Evolutionary conservation across 1,140 invertebrate species (phyloP), one percentile per base, ranked within the genome.

Genomic region (Artemia franciscana): DNA sequence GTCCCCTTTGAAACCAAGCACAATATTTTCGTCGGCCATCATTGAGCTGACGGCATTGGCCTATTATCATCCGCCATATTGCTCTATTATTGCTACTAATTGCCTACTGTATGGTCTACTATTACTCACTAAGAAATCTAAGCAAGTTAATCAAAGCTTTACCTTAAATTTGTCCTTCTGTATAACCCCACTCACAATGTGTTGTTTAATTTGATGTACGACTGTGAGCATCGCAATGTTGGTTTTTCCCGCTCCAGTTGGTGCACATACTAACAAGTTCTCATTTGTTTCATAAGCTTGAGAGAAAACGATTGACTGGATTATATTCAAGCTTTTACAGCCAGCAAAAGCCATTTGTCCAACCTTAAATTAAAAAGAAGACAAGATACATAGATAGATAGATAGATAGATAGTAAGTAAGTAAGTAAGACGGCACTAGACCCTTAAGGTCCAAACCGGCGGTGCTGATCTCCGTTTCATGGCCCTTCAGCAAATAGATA

Each of bases 171-270:
- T 82, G 75, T 95, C 84, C 70, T 85, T 88, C 73, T 85, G 82
- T 62, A 97, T 85, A 3, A 88, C 73, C 61, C 81, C 81, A 64
- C 83, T 77, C 65, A 83, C 80, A 58, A 92, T 82, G 70, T 95
- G 84, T 64, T 87, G 82, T 66, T 85, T 84, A 9, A 98, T 82
- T 68, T 91, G 85, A 74, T 94, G 86, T 0, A 96, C 77, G 51
- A 98, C 84, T 5, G 88, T 81, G 18, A 99, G 75, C 77, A 99
- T 81, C 1, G 96, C 96, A 64, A 98, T 91, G 73, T 99, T 99
- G 0, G 96, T 99, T 76, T 99, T 99, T 60, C 91, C 92, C 4
- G 92, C 91, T 21, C 92, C 92, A 1, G 92, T 96, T 0, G 92
- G 92, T 0, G 92, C 92, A 75, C 91, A 94, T 64, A 96, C 88